Conservation (phyloP, 2,113 vertebrate genomes). For the Hydropotes inermis region DNA sequence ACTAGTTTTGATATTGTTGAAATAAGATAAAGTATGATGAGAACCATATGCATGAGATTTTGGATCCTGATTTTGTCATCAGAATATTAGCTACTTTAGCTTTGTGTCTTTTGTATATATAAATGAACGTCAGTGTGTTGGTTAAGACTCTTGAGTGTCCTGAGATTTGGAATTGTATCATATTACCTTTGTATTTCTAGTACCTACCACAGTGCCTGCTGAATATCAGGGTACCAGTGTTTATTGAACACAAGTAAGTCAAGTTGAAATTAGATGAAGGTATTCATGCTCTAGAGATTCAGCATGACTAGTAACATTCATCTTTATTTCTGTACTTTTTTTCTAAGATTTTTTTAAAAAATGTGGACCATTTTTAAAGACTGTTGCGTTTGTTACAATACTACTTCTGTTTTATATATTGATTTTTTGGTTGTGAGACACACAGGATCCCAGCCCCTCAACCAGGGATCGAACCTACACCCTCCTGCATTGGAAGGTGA, state of each 20-base stretch:
- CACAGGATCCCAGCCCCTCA: not conserved
- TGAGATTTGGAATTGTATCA: not conserved
- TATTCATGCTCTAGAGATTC: not conserved
- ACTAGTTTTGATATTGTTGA: constrained; percentile 13
- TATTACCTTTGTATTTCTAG: not conserved
- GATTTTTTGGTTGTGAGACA: not conserved
- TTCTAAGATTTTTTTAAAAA: not conserved
- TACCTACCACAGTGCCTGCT: not conserved
- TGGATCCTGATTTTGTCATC: constrained; percentile 2
- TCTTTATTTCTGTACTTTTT: not conserved
- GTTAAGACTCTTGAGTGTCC: not conserved
- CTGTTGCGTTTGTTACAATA: not conserved
- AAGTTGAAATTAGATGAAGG: not conserved
- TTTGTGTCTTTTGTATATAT: not conserved
- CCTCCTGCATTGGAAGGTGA: not conserved
- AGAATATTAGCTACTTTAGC: not conserved
- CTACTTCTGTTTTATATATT: not conserved
- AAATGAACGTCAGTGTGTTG: not conserved
- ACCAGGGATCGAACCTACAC: not conserved
- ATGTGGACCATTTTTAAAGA: not conserved
- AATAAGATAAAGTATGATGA: not conserved
- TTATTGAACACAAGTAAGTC: not conserved
- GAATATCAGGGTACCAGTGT: not conserved
- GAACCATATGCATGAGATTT: not conserved
- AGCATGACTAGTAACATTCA: not conserved